phyloP scores from a whole-genome alignment of 2,113 vertebrate species.

The Jaculus jaculus region DNA sequence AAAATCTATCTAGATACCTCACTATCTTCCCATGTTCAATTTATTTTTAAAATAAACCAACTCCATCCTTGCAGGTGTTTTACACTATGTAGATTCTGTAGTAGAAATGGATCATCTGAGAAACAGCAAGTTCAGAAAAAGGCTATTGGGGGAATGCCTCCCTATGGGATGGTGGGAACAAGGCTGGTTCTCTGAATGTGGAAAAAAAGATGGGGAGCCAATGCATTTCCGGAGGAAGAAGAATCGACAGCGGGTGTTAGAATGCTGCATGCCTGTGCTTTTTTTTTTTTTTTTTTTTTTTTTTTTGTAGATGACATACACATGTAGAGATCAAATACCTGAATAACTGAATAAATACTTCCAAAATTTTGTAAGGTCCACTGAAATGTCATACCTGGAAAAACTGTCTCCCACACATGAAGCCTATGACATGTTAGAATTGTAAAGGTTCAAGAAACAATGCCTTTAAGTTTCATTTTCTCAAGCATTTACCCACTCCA shows the following conservation, averaged over 20 bases:
- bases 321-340: too few relatives aligned
- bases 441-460: background rate
- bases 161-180: background rate
- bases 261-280: background rate
- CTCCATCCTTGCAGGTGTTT: background rate
- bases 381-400: background rate
- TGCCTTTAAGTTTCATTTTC: background rate
- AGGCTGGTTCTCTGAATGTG: background rate
- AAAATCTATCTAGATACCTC: background rate
- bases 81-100: background rate
- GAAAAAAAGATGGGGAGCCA: background rate
- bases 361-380: background rate
- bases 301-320: too few relatives aligned
- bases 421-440: background rate
- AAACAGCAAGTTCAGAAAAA: background rate
- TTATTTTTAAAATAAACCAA: background rate
- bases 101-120: background rate
- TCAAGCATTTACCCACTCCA: background rate
- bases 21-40: background rate
- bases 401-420: background rate
- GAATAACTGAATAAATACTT: background rate
- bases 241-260: background rate
- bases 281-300: too few relatives aligned
- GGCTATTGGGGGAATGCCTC: too few relatives aligned
- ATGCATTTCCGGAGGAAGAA: background rate